Percentiles rank a stretch among this genome's conserved stretches.
Conservation (phyloP, 2,888 invertebrate species). For the Eupithecia dodoneata region DNA sequence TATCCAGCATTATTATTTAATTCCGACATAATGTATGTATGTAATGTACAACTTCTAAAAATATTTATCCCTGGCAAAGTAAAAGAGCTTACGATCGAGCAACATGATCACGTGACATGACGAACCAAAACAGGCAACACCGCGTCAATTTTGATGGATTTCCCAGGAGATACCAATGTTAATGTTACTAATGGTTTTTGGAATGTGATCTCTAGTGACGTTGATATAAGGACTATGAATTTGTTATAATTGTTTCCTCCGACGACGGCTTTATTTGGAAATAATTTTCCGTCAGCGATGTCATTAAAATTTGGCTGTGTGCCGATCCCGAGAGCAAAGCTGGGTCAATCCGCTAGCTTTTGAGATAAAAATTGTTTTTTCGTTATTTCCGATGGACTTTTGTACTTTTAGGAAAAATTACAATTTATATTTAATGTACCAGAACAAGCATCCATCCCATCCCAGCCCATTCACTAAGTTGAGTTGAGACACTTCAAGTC, state of each 20-base stretch:
- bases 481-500: too few species aligned
- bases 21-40: too few species aligned
- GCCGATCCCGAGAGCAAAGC: slow-evolving; percentile 43
- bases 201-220: slow-evolving; percentile 18
- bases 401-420: not conserved
- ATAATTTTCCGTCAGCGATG: slow-evolving; percentile 53
- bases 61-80: not conserved
- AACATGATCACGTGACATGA: slow-evolving; percentile 4
- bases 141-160: slow-evolving; percentile 28
- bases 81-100: slow-evolving; percentile 4
- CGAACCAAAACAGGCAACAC: slow-evolving; percentile 19
- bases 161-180: slow-evolving; percentile 10
- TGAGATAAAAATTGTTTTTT: not conserved
- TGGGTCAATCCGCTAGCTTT: not conserved
- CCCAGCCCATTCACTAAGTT: too few species aligned
- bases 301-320: slow-evolving; percentile 62
- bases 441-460: too few species aligned
- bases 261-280: slow-evolving; percentile 54
- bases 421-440: too few species aligned
- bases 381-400: not conserved
- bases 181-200: slow-evolving; percentile 15
- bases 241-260: slow-evolving; percentile 42
- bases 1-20: too few species aligned
- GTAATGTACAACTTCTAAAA: not conserved
- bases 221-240: slow-evolving; percentile 16